These are phyloP conservation scores for Gymnopithys bicolor DNA, from an alignment of 2,797 vertebrate genomes.

Conservation along the genomic window DNA sequence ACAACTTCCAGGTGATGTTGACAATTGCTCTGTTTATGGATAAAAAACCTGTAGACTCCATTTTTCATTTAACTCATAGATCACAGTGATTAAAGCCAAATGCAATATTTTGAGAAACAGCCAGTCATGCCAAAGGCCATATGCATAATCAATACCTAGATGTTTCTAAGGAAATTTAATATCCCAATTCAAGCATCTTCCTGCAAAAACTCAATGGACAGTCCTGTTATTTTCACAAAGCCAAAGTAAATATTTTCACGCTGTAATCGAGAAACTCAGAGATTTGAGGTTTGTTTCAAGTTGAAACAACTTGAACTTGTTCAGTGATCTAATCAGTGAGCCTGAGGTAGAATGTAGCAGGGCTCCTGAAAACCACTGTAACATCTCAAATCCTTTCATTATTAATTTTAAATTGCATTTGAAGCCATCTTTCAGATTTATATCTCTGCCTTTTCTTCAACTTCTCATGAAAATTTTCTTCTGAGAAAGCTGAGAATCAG, in stretches of 20 bases:
- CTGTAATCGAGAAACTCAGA: neutral
- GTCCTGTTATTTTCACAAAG: neutral
- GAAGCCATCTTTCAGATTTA: neutral
- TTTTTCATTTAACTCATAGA: neutral
- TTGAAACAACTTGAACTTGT: neutral
- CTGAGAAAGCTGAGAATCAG: neutral
- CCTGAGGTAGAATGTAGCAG: neutral
- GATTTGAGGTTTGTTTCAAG: neutral
- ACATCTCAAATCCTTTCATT: neutral
- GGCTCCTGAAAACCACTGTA: neutral
- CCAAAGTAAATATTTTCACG: neutral
- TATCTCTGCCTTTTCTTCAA: neutral
- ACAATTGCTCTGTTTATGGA: neutral
- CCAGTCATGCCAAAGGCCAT: neutral
- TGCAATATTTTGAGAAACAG: neutral
- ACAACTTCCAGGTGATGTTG: neutral
- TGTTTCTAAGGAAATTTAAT: slow-evolving; percentile 21
- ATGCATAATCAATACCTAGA: neutral
- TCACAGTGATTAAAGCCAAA: neutral
- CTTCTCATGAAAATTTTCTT: neutral
- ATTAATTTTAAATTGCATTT: neutral
- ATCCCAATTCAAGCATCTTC: neutral
- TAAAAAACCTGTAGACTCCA: neutral
- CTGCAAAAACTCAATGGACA: neutral
- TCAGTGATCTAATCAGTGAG: neutral